Percentiles rank a stretch among this genome's conserved stretches.
Conservation (phyloP, 2,888 invertebrate genomes). For the Tipula vernalis region DNA sequence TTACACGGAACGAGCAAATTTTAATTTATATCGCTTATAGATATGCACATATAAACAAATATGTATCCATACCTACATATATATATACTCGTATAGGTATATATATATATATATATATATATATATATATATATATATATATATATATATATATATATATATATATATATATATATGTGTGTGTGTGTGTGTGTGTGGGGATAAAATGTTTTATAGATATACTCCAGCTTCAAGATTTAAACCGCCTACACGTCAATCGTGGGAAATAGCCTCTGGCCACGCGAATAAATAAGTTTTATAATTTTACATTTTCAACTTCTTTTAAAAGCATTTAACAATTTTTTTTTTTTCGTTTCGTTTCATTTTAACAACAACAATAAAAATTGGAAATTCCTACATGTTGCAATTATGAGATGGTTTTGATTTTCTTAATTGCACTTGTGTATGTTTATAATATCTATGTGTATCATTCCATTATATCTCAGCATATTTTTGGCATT, state of each 20-base stretch:
- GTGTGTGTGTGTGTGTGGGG: too few species aligned
- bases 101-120: not conserved
- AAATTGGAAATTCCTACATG: not conserved
- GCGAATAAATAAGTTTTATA: not conserved
- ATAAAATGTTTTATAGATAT: too few species aligned
- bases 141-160: not conserved
- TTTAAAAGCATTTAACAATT: not conserved
- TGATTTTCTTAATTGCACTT: not conserved
- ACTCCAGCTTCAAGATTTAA: not conserved
- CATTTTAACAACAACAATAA: not conserved
- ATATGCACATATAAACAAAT: not conserved
- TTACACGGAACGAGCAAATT: too few species aligned
- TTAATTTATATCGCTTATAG: not conserved
- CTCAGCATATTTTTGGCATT: too few species aligned
- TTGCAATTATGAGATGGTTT: not conserved
- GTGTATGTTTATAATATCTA: too few species aligned
- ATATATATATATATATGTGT: not conserved
- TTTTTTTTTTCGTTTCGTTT: not conserved
- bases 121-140: not conserved
- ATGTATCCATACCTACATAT: not conserved
- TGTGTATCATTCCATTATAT: too few species aligned
- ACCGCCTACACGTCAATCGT: not conserved
- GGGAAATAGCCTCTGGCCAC: conserved; percentile 6
- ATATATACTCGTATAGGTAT: not conserved
- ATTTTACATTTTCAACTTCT: not conserved